phyloP scores from a whole-genome alignment of 2,888 invertebrate species.

The Synergus gifuensis region DNA sequence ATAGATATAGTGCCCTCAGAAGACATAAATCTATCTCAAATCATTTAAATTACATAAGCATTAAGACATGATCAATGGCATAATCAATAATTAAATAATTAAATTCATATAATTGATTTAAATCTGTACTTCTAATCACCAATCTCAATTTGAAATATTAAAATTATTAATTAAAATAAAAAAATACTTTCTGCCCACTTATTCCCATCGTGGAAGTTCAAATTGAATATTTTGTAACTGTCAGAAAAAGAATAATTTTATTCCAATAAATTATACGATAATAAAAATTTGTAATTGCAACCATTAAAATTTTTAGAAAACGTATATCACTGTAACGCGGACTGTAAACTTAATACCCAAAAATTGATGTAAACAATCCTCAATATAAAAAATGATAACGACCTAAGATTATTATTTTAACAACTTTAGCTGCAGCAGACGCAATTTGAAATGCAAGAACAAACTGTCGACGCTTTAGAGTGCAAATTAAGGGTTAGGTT shows the following conservation, averaged over 20 bases:
- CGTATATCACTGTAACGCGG: neutral
- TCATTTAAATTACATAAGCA: neutral
- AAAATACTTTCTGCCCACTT: neutral
- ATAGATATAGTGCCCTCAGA: neutral
- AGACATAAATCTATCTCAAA: neutral
- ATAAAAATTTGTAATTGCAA: no score
- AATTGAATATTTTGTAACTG: neutral
- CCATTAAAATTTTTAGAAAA: no score
- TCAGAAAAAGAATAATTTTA: neutral
- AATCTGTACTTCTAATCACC: neutral
- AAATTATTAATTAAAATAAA: no score
- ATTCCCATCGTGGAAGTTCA: neutral
- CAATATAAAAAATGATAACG: neutral
- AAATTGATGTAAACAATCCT: neutral
- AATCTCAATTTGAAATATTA: neutral
- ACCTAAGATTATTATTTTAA: no score
- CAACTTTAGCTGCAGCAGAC: neutral
- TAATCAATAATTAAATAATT: neutral
- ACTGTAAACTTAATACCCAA: neutral
- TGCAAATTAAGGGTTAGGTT: neutral
- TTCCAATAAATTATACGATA: neutral
- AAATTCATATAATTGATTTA: neutral
- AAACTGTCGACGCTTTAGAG: constrained; percentile 8
- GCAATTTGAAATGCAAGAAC: constrained; percentile 1
- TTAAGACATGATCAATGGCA: neutral